These are phyloP conservation scores for Balearica regulorum DNA, from an alignment of 2,797 vertebrate species.

Conservation along the genomic window DNA sequence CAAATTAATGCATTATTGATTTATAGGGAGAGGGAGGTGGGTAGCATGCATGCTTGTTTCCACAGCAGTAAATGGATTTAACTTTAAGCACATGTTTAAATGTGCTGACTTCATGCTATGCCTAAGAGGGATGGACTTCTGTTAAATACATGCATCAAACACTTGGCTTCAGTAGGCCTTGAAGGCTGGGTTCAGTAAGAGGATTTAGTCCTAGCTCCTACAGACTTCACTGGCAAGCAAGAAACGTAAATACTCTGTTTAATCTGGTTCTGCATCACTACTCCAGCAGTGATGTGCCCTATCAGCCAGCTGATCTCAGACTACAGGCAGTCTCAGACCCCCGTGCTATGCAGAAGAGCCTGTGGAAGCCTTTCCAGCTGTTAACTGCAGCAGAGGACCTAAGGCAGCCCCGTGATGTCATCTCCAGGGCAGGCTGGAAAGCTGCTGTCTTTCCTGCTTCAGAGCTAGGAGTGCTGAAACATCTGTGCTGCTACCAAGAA, in stretches of 20 bases:
- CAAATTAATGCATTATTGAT: neutral
- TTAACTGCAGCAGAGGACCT: neutral
- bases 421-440: neutral
- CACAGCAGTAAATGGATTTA: neutral
- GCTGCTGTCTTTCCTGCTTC: neutral
- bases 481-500: neutral
- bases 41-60: neutral
- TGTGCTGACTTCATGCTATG: neutral
- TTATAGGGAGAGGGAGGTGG: neutral
- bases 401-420: neutral
- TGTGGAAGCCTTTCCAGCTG: neutral
- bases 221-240: neutral
- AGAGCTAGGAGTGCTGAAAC: neutral
- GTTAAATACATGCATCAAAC: neutral
- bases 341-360: neutral
- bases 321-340: neutral
- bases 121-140: neutral
- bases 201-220: neutral
- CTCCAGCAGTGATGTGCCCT: neutral
- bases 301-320: neutral
- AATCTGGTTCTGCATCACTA: neutral
- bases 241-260: neutral
- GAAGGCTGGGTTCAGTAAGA: neutral
- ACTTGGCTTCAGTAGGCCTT: neutral
- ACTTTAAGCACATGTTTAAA: neutral